These are phyloP conservation scores for Puffinus mauretanicus DNA, from an alignment of 2,113 vertebrate genomes.

Conservation along the genomic window DNA sequence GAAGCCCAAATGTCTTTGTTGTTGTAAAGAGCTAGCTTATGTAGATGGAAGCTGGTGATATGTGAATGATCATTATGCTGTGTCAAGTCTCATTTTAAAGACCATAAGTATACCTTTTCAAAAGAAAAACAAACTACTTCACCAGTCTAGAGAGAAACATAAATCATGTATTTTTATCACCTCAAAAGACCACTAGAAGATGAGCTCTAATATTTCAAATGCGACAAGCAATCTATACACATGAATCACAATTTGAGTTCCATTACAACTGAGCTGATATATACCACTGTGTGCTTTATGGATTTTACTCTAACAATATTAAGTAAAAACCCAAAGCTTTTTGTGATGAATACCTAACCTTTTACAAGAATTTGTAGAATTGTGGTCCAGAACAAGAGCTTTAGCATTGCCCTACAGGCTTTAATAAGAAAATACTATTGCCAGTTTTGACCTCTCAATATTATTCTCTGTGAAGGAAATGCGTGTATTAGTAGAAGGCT, in stretches of 20 bases:
- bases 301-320: conserved; percentile 33
- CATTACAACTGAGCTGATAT: conserved; percentile 49
- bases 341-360: conserved; percentile 15
- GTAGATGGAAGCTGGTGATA: conserved; percentile 31
- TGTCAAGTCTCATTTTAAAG: conserved; percentile 74
- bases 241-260: conserved; percentile 70
- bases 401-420: background rate
- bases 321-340: conserved; percentile 12
- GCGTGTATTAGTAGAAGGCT: background rate
- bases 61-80: conserved; percentile 48
- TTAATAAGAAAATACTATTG: background rate
- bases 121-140: conserved; percentile 70
- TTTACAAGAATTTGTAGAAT: background rate
- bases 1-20: background rate
- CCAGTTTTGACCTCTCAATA: background rate
- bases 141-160: conserved; percentile 45
- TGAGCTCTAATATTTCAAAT: conserved; percentile 77
- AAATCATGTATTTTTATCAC: conserved; percentile 75
- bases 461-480: background rate
- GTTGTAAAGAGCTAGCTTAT: background rate
- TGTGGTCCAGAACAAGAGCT: background rate
- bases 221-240: conserved; percentile 67
- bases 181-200: conserved; percentile 69
- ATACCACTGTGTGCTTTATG: conserved; percentile 27
- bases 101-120: conserved; percentile 67